phyloP scores from a whole-genome alignment of 1,140 invertebrate species.

The Sarcophaga bullata region DNA sequence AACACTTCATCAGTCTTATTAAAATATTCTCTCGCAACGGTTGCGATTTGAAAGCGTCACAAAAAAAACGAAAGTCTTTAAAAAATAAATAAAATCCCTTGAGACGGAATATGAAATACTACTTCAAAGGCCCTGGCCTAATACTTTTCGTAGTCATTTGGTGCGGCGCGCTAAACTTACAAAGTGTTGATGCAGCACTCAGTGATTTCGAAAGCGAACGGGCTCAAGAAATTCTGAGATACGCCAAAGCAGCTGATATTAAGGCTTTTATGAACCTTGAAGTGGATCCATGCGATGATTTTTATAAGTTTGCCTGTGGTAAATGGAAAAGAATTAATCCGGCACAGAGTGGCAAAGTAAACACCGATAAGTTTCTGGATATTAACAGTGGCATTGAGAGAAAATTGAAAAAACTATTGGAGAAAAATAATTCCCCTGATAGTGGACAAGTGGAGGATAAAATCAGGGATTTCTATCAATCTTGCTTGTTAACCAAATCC shows the following conservation, averaged over 20 bases:
- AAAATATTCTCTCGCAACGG: not conserved
- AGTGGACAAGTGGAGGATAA: slow-evolving; percentile 48
- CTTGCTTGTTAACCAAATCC: slow-evolving; percentile 47
- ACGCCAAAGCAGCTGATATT: slow-evolving; percentile 56
- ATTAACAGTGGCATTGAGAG: slow-evolving; percentile 52
- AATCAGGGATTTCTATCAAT: slow-evolving; percentile 52
- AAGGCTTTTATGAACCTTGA: slow-evolving; percentile 64
- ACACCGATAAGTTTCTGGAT: slow-evolving; percentile 53
- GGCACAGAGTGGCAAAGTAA: slow-evolving; percentile 50
- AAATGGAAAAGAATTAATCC: slow-evolving; percentile 70
- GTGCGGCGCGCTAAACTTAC: too few species aligned
- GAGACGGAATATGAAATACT: not conserved
- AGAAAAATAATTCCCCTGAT: slow-evolving; percentile 42
- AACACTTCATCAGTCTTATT: not conserved
- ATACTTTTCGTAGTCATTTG: too few species aligned
- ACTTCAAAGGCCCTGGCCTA: too few species aligned
- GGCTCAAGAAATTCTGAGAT: slow-evolving; percentile 50
- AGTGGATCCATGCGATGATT: slow-evolving; percentile 72
- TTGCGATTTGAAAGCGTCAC: not conserved
- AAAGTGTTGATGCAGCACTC: too few species aligned
- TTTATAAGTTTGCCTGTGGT: slow-evolving; percentile 74
- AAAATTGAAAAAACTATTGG: slow-evolving; percentile 46
- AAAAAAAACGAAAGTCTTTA: not conserved
- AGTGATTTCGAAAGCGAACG: slow-evolving; percentile 48
- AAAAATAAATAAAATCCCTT: not conserved